A percentile compares a stretch with the other conserved stretches of the same genome.
Conservation (phyloP, 2,888 invertebrate species). For the Ophion costatus region DNA sequence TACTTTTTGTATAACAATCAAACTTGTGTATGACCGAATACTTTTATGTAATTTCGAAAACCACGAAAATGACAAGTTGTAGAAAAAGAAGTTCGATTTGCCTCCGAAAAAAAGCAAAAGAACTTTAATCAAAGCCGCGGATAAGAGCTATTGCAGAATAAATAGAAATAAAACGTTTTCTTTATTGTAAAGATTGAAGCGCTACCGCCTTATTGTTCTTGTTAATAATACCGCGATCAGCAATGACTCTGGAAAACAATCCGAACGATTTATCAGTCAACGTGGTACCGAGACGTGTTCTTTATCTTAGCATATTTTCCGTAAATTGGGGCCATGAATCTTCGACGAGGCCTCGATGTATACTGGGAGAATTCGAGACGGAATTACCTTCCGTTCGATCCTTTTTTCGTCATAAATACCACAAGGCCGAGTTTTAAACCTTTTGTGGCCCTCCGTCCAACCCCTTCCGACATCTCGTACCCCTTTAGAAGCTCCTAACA, state of each 20-base stretch:
- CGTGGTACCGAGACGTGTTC: too few relatives aligned
- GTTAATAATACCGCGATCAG: not conserved
- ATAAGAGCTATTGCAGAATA: too few relatives aligned
- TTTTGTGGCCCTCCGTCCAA: constrained; percentile 1
- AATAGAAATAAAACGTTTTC: too few relatives aligned
- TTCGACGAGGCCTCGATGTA: not conserved
- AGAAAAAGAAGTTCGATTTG: too few relatives aligned
- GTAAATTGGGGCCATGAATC: too few relatives aligned
- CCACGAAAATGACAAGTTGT: too few relatives aligned
- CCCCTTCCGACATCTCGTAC: too few relatives aligned
- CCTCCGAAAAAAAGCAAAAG: too few relatives aligned
- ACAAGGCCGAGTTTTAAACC: constrained; percentile 41
- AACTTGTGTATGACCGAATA: too few relatives aligned
- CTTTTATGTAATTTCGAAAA: too few relatives aligned
- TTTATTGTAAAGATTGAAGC: constrained; percentile 15
- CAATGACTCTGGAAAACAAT: constrained; percentile 1
- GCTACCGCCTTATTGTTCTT: constrained; percentile 15
- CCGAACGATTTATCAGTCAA: constrained; percentile 1
- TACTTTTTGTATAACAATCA: too few relatives aligned
- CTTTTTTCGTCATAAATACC: constrained; percentile 9
- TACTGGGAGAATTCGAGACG: not conserved
- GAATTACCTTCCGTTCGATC: constrained; percentile 21
- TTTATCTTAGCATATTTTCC: too few relatives aligned
- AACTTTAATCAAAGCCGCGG: constrained; percentile 19
- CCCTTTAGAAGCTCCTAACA: constrained; percentile 15